phyloP scores from a whole-genome alignment of 2,888 invertebrate species.

The Leptopterna dolabrata region DNA sequence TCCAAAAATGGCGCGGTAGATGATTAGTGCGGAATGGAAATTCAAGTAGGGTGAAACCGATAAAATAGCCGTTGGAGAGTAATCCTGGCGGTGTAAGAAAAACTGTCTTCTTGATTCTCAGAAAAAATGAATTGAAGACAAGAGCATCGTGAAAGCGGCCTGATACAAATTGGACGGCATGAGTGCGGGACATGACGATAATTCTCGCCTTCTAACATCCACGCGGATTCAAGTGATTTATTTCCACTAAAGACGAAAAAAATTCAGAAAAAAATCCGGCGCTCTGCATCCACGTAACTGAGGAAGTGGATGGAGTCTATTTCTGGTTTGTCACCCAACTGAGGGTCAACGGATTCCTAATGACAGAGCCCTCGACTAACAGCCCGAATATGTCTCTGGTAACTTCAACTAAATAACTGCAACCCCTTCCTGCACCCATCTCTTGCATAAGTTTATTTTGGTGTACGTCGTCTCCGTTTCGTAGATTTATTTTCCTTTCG shows the following conservation, averaged over 20 bases:
- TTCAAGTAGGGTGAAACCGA: background rate
- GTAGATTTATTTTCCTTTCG: constrained; percentile 22
- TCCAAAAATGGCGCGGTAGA: too few species aligned
- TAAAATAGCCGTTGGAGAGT: background rate
- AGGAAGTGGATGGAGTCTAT: background rate
- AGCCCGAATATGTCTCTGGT: constrained; percentile 1
- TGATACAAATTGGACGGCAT: background rate
- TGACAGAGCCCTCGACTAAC: background rate
- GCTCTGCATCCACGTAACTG: constrained; percentile 6
- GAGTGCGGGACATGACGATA: background rate
- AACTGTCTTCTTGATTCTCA: background rate
- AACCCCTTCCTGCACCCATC: background rate
- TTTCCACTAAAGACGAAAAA: background rate
- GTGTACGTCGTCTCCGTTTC: background rate
- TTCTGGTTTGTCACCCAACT: background rate
- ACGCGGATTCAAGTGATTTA: background rate
- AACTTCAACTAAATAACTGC: constrained; percentile 20
- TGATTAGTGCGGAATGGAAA: background rate
- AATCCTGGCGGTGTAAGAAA: background rate
- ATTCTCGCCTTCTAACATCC: background rate
- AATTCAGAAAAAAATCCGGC: background rate
- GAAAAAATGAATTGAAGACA: background rate
- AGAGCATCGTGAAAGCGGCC: background rate
- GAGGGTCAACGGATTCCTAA: background rate
- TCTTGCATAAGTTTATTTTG: background rate